These are phyloP conservation scores for Drosophila ustulata DNA, from an alignment of 2,888 invertebrate genomes.

Conservation along the genomic window DNA sequence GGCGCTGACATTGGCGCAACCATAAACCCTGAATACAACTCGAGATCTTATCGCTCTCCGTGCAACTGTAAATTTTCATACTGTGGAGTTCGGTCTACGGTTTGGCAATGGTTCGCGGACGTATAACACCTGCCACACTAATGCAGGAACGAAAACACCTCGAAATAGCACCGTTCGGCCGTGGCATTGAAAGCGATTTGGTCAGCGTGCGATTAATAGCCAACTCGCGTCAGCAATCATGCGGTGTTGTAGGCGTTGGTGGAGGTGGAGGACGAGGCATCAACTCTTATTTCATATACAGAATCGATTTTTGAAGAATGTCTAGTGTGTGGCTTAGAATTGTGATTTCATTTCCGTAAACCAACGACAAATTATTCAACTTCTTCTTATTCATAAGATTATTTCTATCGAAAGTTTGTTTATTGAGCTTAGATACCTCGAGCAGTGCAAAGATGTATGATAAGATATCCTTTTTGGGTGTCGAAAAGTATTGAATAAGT, in stretches of 20 bases:
- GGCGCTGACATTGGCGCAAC: constrained; percentile 46
- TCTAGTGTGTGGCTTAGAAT: background rate
- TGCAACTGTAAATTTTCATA: constrained; percentile 50
- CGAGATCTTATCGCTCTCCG: constrained; percentile 60
- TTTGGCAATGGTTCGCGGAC: constrained; percentile 2
- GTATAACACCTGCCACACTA: constrained; percentile 5
- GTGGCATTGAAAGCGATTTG: constrained; percentile 64
- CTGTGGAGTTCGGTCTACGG: constrained; percentile 24
- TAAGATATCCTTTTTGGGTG: background rate
- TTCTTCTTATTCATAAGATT: background rate
- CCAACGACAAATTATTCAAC: background rate
- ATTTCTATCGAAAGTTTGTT: background rate
- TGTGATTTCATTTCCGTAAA: background rate
- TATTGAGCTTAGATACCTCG: background rate
- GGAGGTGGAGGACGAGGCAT: background rate
- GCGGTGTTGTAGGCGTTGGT: background rate
- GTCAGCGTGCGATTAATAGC: constrained; percentile 62
- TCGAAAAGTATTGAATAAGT: background rate
- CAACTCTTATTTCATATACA: background rate
- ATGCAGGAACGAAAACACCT: constrained; percentile 9
- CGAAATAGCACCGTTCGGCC: constrained; percentile 39
- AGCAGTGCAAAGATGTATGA: constrained; percentile 1
- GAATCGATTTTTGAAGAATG: background rate
- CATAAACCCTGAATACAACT: constrained; percentile 43
- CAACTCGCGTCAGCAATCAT: constrained; percentile 19